Conservation (phyloP, 2,113 vertebrate species). For the Chaetodon auriga region DNA sequence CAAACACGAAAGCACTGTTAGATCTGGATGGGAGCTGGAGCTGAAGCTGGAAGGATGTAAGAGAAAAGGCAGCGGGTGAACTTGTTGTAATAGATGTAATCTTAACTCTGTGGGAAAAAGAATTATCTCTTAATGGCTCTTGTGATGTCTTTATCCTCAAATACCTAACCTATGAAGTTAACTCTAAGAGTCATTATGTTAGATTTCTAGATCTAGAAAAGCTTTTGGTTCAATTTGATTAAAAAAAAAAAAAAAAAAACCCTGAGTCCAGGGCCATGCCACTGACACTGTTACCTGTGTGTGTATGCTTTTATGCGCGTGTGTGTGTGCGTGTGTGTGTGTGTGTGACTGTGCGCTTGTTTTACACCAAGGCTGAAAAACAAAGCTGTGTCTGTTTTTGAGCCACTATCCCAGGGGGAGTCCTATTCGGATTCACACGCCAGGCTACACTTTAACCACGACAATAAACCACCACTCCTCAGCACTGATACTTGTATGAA, state of each 20-base stretch:
- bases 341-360: background rate
- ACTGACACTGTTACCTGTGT: constrained; percentile 23
- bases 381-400: constrained; percentile 49
- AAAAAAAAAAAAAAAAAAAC: no score
- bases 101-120: background rate
- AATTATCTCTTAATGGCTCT: background rate
- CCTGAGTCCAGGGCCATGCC: background rate
- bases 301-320: constrained; percentile 8
- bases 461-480: constrained; percentile 11
- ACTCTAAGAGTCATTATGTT: background rate
- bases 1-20: constrained; percentile 72
- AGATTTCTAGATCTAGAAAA: background rate
- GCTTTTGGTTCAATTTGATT: constrained; percentile 2
- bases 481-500: background rate
- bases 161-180: background rate
- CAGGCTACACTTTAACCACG: constrained; percentile 30
- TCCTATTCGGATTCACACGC: background rate
- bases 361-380: constrained; percentile 43
- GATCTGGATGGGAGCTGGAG: constrained; percentile 58
- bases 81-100: constrained; percentile 26
- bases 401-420: background rate
- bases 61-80: constrained; percentile 27
- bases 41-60: constrained; percentile 44
- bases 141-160: constrained; percentile 16
- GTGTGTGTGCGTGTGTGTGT: constrained; percentile 3